Evolutionary conservation across 2,113 vertebrate genomes (phyloP).

Genomic region (Xiphorhynchus elegans): DNA sequence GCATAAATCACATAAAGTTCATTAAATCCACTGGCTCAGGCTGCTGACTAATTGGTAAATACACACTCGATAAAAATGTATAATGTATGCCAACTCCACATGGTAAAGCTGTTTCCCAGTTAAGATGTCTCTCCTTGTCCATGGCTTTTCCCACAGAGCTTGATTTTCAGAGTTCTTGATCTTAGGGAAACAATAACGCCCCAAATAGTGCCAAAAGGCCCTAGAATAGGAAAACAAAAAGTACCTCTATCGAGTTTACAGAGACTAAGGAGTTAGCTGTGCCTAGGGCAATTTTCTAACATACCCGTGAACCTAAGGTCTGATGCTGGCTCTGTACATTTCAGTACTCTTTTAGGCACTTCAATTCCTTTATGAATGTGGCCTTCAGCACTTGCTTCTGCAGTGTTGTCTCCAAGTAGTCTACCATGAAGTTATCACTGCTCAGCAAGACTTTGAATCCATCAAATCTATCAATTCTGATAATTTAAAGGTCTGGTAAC

Average conservation of each 20-base stretch:
- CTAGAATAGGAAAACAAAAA: background rate
- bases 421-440: background rate
- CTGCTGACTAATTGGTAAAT: slow-evolving; percentile 77
- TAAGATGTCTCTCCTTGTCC: background rate
- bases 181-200: background rate
- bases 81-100: slow-evolving; percentile 46
- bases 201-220: background rate
- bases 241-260: background rate
- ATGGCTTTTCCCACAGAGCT: background rate
- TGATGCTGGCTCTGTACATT: background rate
- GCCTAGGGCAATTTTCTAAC: background rate
- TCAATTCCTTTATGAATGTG: background rate
- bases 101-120: slow-evolving; percentile 35
- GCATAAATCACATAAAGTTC: slow-evolving; percentile 75
- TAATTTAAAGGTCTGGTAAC: background rate
- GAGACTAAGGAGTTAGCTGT: background rate
- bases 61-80: slow-evolving; percentile 64
- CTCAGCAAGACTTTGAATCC: background rate
- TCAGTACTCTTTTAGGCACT: background rate
- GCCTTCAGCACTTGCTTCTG: background rate
- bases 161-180: background rate
- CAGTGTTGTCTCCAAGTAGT: background rate
- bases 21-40: slow-evolving; percentile 73
- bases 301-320: background rate
- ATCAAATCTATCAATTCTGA: background rate